Conservation (phyloP, 2,888 invertebrate genomes). For the Entomobrya proxima region DNA sequence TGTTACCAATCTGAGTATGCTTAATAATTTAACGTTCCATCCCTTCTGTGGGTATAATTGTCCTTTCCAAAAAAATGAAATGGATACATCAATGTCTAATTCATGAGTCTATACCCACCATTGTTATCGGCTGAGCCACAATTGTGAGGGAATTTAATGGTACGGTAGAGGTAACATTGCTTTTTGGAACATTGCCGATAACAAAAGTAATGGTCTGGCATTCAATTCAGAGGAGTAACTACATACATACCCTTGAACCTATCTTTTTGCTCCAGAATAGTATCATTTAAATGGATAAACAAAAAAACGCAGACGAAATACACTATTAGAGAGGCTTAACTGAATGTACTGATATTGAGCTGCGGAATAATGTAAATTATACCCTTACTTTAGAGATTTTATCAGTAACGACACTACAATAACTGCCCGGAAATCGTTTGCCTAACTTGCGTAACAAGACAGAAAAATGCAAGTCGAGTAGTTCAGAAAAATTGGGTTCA, state of each 20-base stretch:
- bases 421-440: no score
- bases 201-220: slow-evolving; percentile 1
- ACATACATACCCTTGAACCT: background rate
- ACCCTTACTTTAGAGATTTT: no score
- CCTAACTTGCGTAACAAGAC: no score
- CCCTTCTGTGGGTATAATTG: background rate
- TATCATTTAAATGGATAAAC: background rate
- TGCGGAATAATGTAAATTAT: no score
- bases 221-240: background rate
- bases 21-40: background rate
- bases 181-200: slow-evolving; percentile 23
- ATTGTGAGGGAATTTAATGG: background rate
- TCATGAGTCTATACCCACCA: background rate
- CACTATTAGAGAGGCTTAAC: no score
- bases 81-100: background rate
- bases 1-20: no score
- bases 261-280: background rate
- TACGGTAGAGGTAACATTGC: background rate
- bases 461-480: no score
- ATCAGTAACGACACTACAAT: no score
- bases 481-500: no score
- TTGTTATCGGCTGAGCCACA: background rate
- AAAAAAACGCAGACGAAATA: background rate
- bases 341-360: background rate
- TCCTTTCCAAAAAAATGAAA: background rate